These are phyloP conservation scores for Ophiothrix spiculata DNA, from an alignment of 35 echinoderm and acorn worm species.

Conservation along the genomic window DNA sequence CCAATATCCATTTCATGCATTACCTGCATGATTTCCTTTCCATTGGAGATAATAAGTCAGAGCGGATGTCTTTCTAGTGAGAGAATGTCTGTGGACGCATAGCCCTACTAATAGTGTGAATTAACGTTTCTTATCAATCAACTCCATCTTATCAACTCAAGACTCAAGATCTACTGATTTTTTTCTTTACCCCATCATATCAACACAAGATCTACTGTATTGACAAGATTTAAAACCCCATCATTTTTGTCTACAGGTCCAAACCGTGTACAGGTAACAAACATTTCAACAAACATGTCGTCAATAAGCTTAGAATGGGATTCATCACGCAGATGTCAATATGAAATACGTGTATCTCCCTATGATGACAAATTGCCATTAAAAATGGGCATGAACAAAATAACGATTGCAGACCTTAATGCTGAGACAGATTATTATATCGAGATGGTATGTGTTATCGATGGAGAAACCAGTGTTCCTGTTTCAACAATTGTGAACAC, in stretches of 20 bases:
- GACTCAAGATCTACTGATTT: not conserved
- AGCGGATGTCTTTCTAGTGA: too few relatives aligned
- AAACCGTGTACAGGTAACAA: not conserved
- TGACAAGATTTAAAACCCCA: not conserved
- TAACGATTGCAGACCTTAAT: not conserved
- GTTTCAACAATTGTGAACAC: not conserved
- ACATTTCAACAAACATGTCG: not conserved
- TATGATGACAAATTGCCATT: not conserved
- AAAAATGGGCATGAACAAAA: not conserved
- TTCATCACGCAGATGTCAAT: not conserved
- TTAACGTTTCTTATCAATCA: too few relatives aligned
- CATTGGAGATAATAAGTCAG: too few relatives aligned
- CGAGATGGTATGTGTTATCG: not conserved
- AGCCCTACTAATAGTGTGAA: too few relatives aligned
- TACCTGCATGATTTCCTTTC: too few relatives aligned
- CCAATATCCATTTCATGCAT: too few relatives aligned
- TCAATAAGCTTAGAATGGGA: not conserved
- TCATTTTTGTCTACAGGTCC: not conserved
- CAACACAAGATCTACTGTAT: not conserved
- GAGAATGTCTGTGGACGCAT: too few relatives aligned
- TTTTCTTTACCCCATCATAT: not conserved
- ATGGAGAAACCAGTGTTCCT: not conserved
- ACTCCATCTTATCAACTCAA: too few relatives aligned
- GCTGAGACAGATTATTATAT: not conserved
- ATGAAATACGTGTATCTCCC: not conserved